Base-by-base conservation (phyloP, 1,140 invertebrate species). In the Philotrypesis tridentata region DNA sequence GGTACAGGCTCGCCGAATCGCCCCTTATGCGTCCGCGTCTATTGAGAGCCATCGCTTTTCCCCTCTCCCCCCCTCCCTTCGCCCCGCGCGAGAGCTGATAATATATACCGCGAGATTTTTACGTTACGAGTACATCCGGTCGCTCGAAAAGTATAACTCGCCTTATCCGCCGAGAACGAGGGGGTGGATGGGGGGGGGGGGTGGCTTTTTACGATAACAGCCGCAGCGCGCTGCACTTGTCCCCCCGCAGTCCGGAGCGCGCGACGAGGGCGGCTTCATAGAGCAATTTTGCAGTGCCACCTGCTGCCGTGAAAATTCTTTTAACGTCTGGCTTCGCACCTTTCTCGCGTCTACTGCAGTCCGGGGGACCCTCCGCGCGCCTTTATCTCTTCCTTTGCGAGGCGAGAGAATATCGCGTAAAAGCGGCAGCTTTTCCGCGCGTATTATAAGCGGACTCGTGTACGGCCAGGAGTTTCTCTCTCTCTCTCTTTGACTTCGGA, bases 131-230 rank as follows among this genome's bases (percentile, higher is more conserved):
- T 55, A 55, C 48, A n/a, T 14, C 7, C 4, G 17, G n/a, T n/a
- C n/a, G n/a, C n/a, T n/a, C n/a, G n/a, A n/a, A n/a, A n/a, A n/a
- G n/a, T n/a, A n/a, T n/a, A n/a, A n/a, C n/a, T n/a, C n/a, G n/a
- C 11, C 23, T 65, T 65, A 27, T 65, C 27, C 23, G 2, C 11
- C 2, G 60, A 27, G n/a, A 40, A 1, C 21, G 29, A 70, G 37
- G 2, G 33, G n/a, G n/a, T n/a, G 14, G n/a, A 61, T 21, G 65
- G 11, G 65, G 65, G 37, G 25, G 40, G 61, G 48, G 80, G 12
- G 29, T 43, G 12, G 63, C 77, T 77, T 75, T 82, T 82, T 78
- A 78, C 48, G 74, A 82, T 82, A 82, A 78, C 78, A 55, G 55
- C 40, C 60, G 67, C 21, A 67, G 33, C 33, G 33, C 33, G 33